Base-by-base conservation (phyloP, 2,888 invertebrate genomes). In the Acrobasis suavella region DNA sequence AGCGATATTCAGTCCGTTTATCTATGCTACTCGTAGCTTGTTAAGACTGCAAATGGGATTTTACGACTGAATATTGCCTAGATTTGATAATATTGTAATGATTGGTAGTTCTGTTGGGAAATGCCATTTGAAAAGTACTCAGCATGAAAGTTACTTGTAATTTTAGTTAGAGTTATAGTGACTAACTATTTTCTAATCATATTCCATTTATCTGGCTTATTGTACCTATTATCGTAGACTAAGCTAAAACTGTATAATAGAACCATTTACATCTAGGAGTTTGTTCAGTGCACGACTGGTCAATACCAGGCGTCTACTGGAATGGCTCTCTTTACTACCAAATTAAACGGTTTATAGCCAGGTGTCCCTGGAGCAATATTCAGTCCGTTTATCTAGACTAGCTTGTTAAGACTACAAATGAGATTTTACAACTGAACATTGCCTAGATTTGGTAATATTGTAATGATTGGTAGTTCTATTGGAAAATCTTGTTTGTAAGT, bases 1-100 rank as follows among this genome's bases (percentile, higher is more conserved):
- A 72, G 77, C 69, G 69, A 70, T 70, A 82, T 82, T 75, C 72
- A 76, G 81, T 80, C 67, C 72, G 78, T 81, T 82, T 81, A 82
- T 78, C 78, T 77, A 72, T 64, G 72, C 75, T 72, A n/a, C n/a
- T n/a, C n/a, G n/a, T n/a, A 71, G 22, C 69, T 72, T 75, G 56
- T 51, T 38, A 60, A 60, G 60, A 51, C 60, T 60, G 51, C 50
- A 60, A 60, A 60, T 60, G 17, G 15, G 50, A 51, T 60, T 59
- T 60, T 60, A 60, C 60, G 51, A 39, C 60, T 15, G 60, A 50
- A 39, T 39, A 51, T 60, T 60, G 22, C 22, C 51, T 51, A 39
- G 51, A 60, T 60, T 60, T 17, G 59, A 15, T 59, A 17, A 16
- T 50, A 16, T 50, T 56, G 16, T 56, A 42, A 56, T 17, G 17